These are phyloP conservation scores for Columba guinea DNA, from an alignment of 2,797 vertebrate species.

Conservation along the genomic window DNA sequence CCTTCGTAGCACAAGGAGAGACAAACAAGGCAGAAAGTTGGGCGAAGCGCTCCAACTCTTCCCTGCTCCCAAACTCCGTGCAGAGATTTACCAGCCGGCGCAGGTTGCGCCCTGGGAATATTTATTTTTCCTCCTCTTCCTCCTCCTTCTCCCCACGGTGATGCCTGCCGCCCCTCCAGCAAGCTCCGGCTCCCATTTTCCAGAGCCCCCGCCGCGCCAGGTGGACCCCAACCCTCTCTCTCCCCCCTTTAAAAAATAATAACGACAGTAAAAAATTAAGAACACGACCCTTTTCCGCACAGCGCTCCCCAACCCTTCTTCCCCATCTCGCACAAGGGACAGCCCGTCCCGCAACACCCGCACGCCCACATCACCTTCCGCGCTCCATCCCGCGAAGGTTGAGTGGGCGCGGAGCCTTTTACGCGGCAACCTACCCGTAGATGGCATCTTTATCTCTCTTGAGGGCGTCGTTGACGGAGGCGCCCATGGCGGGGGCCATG, in stretches of 20 bases:
- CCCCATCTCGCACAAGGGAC: not conserved
- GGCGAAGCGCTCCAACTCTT: not conserved
- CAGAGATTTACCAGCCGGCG: not conserved
- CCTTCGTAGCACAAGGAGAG: not conserved
- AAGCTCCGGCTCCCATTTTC: not conserved
- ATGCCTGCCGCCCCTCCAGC: not conserved
- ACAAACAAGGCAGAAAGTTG: not conserved
- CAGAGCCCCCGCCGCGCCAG: not conserved
- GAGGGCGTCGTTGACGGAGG: slow-evolving; percentile 98
- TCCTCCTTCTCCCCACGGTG: not conserved
- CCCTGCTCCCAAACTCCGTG: not conserved
- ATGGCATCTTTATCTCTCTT: slow-evolving; percentile 99
- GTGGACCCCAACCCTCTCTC: not conserved
- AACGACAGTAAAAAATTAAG: not conserved
- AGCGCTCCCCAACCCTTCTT: not conserved
- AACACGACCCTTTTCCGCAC: not conserved
- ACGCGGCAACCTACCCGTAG: slow-evolving; percentile 89
- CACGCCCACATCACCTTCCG: not conserved
- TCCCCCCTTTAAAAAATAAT: not conserved
- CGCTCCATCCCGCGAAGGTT: not conserved
- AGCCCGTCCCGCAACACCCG: not conserved
- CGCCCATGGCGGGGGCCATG: slow-evolving; percentile 97
- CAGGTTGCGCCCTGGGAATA: slow-evolving; percentile 1
- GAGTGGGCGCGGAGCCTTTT: not conserved
- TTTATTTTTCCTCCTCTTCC: not conserved